Percentiles rank a stretch among this genome's conserved stretches.
Conservation (phyloP, 2,888 invertebrate genomes). For the Plebejus melissa region DNA sequence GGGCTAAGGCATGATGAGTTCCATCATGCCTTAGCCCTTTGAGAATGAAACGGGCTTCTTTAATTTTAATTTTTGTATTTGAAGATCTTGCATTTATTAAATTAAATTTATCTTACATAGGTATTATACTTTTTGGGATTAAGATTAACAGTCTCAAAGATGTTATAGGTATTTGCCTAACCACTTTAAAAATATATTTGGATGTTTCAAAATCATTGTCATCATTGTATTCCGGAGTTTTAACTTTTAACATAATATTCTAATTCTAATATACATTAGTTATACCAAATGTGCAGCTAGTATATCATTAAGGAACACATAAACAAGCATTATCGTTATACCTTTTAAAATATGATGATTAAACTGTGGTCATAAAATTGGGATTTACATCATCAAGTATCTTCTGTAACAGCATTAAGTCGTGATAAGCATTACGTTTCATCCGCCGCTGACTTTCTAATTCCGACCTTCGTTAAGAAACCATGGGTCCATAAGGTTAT, state of each 20-base stretch:
- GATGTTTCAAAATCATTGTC: neutral
- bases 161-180: too few relatives aligned
- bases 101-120: too few relatives aligned
- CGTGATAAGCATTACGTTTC: slow-evolving; percentile 27
- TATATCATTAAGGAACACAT: neutral
- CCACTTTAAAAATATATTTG: neutral
- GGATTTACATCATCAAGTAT: slow-evolving; percentile 16
- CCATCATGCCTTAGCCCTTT: too few relatives aligned
- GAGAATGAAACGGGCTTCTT: too few relatives aligned
- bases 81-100: too few relatives aligned
- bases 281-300: neutral
- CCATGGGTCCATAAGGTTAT: slow-evolving; percentile 13
- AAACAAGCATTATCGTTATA: neutral
- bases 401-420: slow-evolving; percentile 5
- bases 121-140: neutral
- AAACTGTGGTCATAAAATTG: slow-evolving; percentile 13
- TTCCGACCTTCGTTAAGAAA: slow-evolving; percentile 30
- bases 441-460: slow-evolving; percentile 44
- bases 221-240: neutral
- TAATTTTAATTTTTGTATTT: too few relatives aligned
- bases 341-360: slow-evolving; percentile 1
- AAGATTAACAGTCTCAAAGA: neutral
- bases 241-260: neutral
- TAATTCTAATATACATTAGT: neutral
- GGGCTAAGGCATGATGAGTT: neutral